Evolutionary conservation across 1,140 invertebrate genomes (phyloP), one percentile per base, ranked within the genome.

Genomic region (Andrena cerasifolii): DNA sequence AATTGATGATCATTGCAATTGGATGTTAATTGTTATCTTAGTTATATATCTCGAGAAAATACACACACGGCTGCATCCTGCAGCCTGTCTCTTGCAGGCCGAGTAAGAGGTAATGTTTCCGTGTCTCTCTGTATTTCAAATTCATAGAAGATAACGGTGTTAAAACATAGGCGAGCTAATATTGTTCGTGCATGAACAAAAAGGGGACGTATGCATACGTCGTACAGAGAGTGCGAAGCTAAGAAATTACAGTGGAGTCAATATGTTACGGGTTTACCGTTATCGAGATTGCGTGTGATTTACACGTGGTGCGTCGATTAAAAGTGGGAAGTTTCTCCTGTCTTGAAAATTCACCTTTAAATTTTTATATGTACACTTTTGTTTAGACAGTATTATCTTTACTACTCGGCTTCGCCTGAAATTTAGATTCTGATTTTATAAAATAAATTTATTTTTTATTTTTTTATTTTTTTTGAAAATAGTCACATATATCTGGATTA

Each of bases 141-240:
- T 76, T 76, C 53, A 58, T 76, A 36, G 45, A 59, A 58, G 63
- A 68, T 76, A 76, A 68, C 73, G 73, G 73, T 76, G 53, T 49
- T 33, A 33, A 56, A 33, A 59, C 40, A 36, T 54, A 24, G 28
- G 4, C 43, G 16, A 47, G 63, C 18, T 76, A 51, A 73, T 73
- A 76, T 36, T 68, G 53, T 67, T 76, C 73, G 28, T 31, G 56
- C 40, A 8, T 36, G 73, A 36, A 47, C 21, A 28, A 56, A 67
- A 58, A 56, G 63, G 31, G 26, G 63, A 58, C n/a, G n/a, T n/a
- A n/a, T n/a, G n/a, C n/a, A n/a, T n/a, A n/a, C n/a, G n/a, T 5
- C 73, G 40, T n/a, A 31, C 61, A 58, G 51, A 75, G 62, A 58
- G 63, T 28, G 73, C 28, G 63, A 68, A 26, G 40, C 51, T 31